Conservation (phyloP, 2,888 invertebrate genomes). For the Bedellia somnulentella region DNA sequence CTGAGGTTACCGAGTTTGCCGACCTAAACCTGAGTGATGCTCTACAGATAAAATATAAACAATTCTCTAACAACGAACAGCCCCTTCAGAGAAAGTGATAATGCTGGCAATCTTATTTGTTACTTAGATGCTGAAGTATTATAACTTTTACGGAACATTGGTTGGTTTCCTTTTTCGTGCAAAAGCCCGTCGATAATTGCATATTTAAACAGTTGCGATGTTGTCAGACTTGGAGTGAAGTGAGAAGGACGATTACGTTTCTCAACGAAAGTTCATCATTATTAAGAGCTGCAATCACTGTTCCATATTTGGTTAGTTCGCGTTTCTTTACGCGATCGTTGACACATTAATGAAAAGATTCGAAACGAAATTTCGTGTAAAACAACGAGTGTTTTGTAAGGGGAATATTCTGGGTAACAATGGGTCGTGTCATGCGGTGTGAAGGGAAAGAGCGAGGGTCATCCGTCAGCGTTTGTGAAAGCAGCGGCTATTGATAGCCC, state of each 20-base stretch:
- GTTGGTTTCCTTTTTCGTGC: no score
- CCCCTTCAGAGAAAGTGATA: background rate
- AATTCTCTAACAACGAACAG: background rate
- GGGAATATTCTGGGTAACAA: slow-evolving; percentile 30
- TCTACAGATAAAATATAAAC: slow-evolving; percentile 4
- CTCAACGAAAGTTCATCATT: no score
- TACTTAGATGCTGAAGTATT: no score
- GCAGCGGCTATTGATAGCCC: slow-evolving; percentile 32
- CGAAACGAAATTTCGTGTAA: slow-evolving; percentile 31
- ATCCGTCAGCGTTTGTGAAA: slow-evolving; percentile 42
- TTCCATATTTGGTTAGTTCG: slow-evolving; percentile 18
- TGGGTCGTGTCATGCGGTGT: slow-evolving; percentile 23
- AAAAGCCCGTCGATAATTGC: no score
- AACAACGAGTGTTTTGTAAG: slow-evolving; percentile 39
- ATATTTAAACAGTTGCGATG: no score
- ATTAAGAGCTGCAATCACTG: slow-evolving; percentile 17
- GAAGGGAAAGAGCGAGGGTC: slow-evolving; percentile 29
- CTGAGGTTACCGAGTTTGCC: slow-evolving; percentile 11
- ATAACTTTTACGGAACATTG: no score
- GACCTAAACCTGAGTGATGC: slow-evolving; percentile 1
- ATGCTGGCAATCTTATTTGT: no score
- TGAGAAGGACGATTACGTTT: no score
- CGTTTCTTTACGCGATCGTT: slow-evolving; percentile 16
- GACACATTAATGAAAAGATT: slow-evolving; percentile 33
- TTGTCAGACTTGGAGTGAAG: no score